Percentiles rank a stretch among this genome's conserved stretches.
These are phyloP conservation scores for Globicephala melas DNA, from an alignment of 2,113 vertebrate species.

Conservation along the genomic window DNA sequence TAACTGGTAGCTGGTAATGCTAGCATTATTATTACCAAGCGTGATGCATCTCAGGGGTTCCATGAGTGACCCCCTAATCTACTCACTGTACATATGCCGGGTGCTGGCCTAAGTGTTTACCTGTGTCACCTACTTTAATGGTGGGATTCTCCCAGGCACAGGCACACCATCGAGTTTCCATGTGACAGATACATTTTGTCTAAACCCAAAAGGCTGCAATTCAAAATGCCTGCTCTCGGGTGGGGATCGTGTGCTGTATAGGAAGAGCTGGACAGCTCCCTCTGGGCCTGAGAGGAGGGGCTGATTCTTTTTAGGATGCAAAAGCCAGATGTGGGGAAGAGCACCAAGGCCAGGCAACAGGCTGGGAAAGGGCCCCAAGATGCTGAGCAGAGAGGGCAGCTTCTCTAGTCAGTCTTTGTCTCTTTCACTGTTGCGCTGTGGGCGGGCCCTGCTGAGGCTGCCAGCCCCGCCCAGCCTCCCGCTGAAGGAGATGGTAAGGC, in stretches of 20 bases:
- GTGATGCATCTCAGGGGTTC: not conserved
- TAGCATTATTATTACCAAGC: not conserved
- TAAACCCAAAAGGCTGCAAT: not conserved
- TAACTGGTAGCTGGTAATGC: not conserved
- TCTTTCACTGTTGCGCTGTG: not conserved
- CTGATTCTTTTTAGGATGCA: not conserved
- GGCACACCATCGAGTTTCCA: not conserved
- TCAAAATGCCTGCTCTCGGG: not conserved
- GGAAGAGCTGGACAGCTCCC: not conserved
- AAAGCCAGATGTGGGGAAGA: not conserved
- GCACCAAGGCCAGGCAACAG: not conserved
- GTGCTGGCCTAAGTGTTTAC: not conserved
- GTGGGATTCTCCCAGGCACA: not conserved
- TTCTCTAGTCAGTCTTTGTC: not conserved
- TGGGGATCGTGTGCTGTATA: not conserved
- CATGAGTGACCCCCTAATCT: not conserved
- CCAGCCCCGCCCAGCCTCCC: not conserved
- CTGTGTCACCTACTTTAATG: not conserved
- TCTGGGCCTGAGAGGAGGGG: not conserved
- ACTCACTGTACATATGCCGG: not conserved
- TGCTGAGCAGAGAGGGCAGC: not conserved
- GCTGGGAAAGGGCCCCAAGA: not conserved
- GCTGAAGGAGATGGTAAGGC: not conserved
- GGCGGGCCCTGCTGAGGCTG: not conserved
- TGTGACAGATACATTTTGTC: not conserved